Evolutionary conservation across 2,888 invertebrate species (phyloP), one percentile per base, ranked within the genome.

Genomic region (Elysia crispata): DNA sequence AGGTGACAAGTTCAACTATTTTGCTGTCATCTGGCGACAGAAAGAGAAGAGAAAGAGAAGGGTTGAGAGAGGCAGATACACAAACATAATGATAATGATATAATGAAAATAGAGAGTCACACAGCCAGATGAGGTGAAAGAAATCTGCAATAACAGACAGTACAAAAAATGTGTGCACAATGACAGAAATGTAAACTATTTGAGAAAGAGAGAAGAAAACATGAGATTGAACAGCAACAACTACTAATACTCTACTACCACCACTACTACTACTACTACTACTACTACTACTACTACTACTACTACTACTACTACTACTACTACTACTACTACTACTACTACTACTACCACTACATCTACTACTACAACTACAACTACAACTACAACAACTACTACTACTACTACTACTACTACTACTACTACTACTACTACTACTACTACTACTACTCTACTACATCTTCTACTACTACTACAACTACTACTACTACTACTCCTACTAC

Each of bases 211-310:
- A 54, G 54, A 54, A 54, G 18, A 54, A 54, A 15, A 54, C 54
- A 15, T 54, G 18, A 18, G 54, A 54, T 18, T 54, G n/a, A n/a
- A n/a, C n/a, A n/a, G n/a, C n/a, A n/a, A n/a, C n/a, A n/a, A n/a
- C n/a, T n/a, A n/a, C n/a, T n/a, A n/a, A n/a, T n/a, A n/a, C n/a
- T n/a, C n/a, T n/a, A n/a, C n/a, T n/a, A n/a, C n/a, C n/a, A n/a
- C 54, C 18, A 54, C 54, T 18, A 54, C 54, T 54, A 54, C 54
- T 54, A 54, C 54, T 54, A 54, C 54, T 54, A 54, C 54, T 54
- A 54, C 54, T 54, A 54, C 54, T 54, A 54, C 54, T 54, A 54
- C 54, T 54, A 54, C 54, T 54, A 54, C 54, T 54, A 54, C 54
- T 54, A 54, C 54, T 54, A 54, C 54, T 54, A 54, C 54, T 54